Base-by-base conservation (phyloP, 2,888 invertebrate species). In the Julus scandinavius region DNA sequence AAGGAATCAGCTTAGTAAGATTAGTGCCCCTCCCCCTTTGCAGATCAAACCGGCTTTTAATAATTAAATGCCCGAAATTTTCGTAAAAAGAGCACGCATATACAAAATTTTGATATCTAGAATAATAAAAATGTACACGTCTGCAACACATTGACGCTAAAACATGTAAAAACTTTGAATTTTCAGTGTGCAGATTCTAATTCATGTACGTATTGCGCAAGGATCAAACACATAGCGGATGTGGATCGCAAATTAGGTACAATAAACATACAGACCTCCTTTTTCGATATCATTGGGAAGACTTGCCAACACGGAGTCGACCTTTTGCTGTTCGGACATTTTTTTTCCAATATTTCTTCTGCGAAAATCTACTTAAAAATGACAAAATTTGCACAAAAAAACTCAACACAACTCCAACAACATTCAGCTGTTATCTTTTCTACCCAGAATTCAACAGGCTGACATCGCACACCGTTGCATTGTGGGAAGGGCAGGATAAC, bases 281-380 rank as follows among this genome's bases (percentile, higher is more conserved):
- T 88, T 88, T 50, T 88, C 88, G 41, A 88, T 88, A 49, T 88
- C 88, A 29, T 88, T 58, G 20, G 88, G 88, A 29, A 88, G 85
- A 88, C 88, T 88, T 7, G 88, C 84, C 38, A 88, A 49, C 17
- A 88, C 88, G 15, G 88, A 88, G 40, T 88, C 85, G 20, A 88
- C 54, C 50, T 88, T 88, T 50, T 85, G 63, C 15, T 15, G 20
- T 20, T 84, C 45, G 4, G 84, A 38, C 84, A 84, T 84, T 40
- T 41, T 84, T 38, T 3, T 4, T 41, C 29, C 15, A 38, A 84
- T n/a, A n/a, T 29, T 29, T 29, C n/a, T 63, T n/a, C 63, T 63
- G n/a, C 6, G n/a, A 63, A 63, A 63, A 17, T 63, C 2, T 63
- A 13, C 15, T 45, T 63, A 29, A 38, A 84, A 40, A 38, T 45